A percentile compares a stretch with the other conserved stretches of the same genome.
Conservation (phyloP, 2,888 invertebrate species). For the Cataglyphis albicans region DNA sequence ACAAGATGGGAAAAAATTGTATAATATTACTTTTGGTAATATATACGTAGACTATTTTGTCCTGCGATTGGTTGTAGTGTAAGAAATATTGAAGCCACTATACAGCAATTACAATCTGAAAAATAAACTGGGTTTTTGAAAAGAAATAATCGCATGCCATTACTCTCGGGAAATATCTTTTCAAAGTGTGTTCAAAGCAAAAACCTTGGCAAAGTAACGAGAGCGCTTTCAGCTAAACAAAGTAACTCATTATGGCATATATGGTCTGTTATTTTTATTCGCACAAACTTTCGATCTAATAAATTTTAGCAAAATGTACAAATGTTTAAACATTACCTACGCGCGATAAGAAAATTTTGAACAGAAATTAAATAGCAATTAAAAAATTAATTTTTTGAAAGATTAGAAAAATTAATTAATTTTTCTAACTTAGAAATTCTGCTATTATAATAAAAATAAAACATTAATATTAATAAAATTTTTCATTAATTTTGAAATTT, state of each 20-base stretch:
- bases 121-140: slow-evolving; percentile 44
- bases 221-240: slow-evolving; percentile 35
- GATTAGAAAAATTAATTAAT: background rate
- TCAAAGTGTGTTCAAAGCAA: slow-evolving; percentile 59
- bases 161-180: slow-evolving; percentile 67
- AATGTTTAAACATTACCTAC: background rate
- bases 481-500: slow-evolving; percentile 1
- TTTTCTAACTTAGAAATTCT: background rate
- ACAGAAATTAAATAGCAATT: background rate
- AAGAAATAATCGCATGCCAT: slow-evolving; percentile 62
- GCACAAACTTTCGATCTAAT: slow-evolving; percentile 1
- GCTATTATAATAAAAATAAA: background rate
- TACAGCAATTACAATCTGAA: slow-evolving; percentile 13
- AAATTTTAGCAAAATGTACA: background rate
- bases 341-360: background rate
- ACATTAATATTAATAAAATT: background rate
- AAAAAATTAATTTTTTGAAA: slow-evolving; percentile 1
- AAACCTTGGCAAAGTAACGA: slow-evolving; percentile 60
- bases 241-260: slow-evolving; percentile 34
- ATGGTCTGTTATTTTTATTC: slow-evolving; percentile 49
- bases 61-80: background rate
- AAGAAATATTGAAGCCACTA: slow-evolving; percentile 9
- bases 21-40: background rate
- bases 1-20: background rate
- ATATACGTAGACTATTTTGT: background rate